Evolutionary conservation across 2,888 invertebrate species (phyloP), one percentile per base, ranked within the genome.

Genomic region (Galerucella calmariensis): DNA sequence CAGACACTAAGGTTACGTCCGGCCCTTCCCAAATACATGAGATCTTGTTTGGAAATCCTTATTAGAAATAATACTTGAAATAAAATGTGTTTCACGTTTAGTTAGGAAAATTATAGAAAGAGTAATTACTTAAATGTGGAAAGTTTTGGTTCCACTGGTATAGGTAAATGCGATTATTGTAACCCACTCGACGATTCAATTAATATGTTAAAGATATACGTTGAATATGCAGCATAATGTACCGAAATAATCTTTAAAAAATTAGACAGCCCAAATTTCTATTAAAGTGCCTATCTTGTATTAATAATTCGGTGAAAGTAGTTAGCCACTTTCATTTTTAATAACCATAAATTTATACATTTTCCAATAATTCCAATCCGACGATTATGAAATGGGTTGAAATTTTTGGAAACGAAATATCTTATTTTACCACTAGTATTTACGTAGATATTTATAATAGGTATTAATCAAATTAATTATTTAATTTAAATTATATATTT

Each of bases 281-380:
- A 70, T 53, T 63, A 41, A 70, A 70, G 70, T 70, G 70, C 70
- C 70, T 70, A 41, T 70, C 48, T 41, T 56, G 24, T 24, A 44
- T 58, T 58, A 16, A 67, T 58, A 11, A 62, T 51, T 69, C 20
- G 62, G 69, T 69, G 69, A 69, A 69, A 69, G 69, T 70, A 16
- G 41, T 16, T 11, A 51, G 62, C 16, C 24, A 65, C 70, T 70
- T 70, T 70, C 70, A 70, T 70, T 41, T 53, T 63, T 48, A 63
- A 61, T 44, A 69, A 48, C n/a, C 41, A 70, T 63, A 70, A 70
- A 69, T 69, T 69, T 62, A 62, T 70, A 63, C 16, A 0, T 69
- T 16, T 56, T 20, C 56, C 20, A 56, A 56, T 20, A 56, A 20
- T 56, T 51, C 14, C n/a, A 56, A 20, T 56, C 9, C 16, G 16